These are phyloP conservation scores for Malurus melanocephalus DNA, from an alignment of 2,113 vertebrate genomes.

Conservation along the genomic window DNA sequence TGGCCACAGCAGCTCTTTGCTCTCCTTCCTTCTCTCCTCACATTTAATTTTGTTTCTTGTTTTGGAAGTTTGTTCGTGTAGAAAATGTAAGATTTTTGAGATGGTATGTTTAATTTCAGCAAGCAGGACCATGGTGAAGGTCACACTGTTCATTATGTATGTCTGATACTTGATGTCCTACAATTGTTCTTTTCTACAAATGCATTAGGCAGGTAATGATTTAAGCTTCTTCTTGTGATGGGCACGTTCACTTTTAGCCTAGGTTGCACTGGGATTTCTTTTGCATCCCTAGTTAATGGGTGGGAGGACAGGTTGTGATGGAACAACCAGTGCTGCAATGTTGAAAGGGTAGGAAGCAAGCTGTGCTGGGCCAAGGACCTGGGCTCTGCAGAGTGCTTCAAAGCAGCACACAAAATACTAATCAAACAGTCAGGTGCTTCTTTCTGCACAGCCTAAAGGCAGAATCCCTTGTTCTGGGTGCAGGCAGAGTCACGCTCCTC, in stretches of 20 bases:
- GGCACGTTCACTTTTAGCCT: background rate
- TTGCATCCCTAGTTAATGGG: background rate
- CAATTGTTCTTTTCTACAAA: background rate
- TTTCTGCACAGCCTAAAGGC: background rate
- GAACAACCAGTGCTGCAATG: background rate
- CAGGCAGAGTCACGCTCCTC: background rate
- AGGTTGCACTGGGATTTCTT: background rate
- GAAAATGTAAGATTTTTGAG: background rate
- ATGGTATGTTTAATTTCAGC: background rate
- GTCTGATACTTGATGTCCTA: background rate
- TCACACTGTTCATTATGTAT: background rate
- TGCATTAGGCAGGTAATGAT: background rate
- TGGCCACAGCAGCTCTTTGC: background rate
- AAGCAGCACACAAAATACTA: background rate
- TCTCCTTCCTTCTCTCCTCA: background rate
- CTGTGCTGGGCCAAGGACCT: conserved; percentile 32
- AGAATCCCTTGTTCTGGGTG: conserved; percentile 15
- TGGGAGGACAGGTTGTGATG: conserved; percentile 8
- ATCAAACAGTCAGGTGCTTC: conserved; percentile 37
- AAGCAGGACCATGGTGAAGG: background rate
- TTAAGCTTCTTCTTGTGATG: background rate
- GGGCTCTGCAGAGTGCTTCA: background rate
- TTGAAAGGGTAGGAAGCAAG: conserved; percentile 23
- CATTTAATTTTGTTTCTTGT: background rate
- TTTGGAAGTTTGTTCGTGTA: background rate